A percentile compares a stretch with the other conserved stretches of the same genome.
These are phyloP conservation scores for Theristicus caerulescens DNA, from an alignment of 2,113 vertebrate species.

Conservation along the genomic window DNA sequence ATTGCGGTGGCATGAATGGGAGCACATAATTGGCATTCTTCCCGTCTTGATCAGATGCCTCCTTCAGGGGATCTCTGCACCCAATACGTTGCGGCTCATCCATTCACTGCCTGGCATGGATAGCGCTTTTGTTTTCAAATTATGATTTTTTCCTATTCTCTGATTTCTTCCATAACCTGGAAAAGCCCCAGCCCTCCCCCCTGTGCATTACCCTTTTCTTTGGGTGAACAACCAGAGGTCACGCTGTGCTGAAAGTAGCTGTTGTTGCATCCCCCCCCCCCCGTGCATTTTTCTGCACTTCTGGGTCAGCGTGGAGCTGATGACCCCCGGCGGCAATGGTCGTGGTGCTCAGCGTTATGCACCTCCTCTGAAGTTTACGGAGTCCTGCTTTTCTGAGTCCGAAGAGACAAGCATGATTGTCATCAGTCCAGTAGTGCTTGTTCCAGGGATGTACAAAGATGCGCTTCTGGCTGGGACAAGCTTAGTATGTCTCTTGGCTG, in stretches of 20 bases:
- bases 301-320: not conserved
- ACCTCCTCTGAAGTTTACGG: not conserved
- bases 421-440: not conserved
- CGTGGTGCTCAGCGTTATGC: not conserved
- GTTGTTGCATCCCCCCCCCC: not conserved
- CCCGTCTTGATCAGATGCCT: constrained; percentile 44
- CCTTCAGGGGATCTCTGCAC: constrained; percentile 43
- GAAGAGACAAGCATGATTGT: not conserved
- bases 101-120: constrained; percentile 44
- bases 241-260: not conserved
- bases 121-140: constrained; percentile 59
- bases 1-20: constrained; percentile 49
- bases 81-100: constrained; percentile 3
- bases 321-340: fast-evolving
- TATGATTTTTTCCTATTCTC: constrained; percentile 48
- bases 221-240: not conserved
- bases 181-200: not conserved
- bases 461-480: not conserved
- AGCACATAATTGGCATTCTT: constrained; percentile 56
- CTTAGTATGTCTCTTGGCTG: not conserved
- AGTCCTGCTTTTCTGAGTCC: not conserved
- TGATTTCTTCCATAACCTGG: constrained; percentile 40
- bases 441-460: not conserved
- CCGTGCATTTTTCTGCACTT: not conserved
- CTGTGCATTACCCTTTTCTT: not conserved